Base-by-base conservation (phyloP, 2,888 invertebrate genomes). In the Lepidochitona cinerea region DNA sequence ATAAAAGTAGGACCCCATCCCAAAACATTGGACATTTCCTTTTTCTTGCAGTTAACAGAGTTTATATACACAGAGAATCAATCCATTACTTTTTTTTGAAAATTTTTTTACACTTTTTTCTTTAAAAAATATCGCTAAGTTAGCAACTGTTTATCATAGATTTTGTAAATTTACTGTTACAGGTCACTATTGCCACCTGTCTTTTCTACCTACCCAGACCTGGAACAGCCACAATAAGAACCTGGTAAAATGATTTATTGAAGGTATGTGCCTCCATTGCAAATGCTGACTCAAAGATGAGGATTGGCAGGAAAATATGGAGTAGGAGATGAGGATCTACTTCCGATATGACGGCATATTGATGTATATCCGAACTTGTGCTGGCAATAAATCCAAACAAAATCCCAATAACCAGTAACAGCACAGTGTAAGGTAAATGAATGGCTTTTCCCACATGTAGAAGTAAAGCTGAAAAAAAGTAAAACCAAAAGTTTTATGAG, bases 211-310 rank as follows among this genome's bases (percentile, higher is more conserved):
- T 79, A 90, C 90, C 82, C 41, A 90, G 75, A 2, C 89, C 90
- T 4, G 89, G 89, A 12, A 89, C 82, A 9, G 90, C 89, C 52
- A 91, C 77, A 0, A 89, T 71, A 18, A 89, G 69, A 36, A 90
- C 88, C 77, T 90, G 90, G n/a, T 83, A 74, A 37, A 89, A 79
- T 12, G 88, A 85, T 73, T 87, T 88, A 71, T 88, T 77, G 75
- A 91, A 90, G 1, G 88, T 88, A 75, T 91, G 90, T 9, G 88
- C 84, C 65, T 91, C 90, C 88, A 91, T 88, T 6, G 88, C 87
- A 78, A 90, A 91, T 0, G 91, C 90, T 0, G 90, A 90, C 74
- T 91, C 91, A 81, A 91, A 91, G 59, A 91, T 89, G 49, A 91
- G 86, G 29, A 91, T 86, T 0, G 91, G 91, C 53, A 91, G 82